Base-by-base conservation (phyloP, 1,140 invertebrate species). In the Zeugodacus cucurbitae region DNA sequence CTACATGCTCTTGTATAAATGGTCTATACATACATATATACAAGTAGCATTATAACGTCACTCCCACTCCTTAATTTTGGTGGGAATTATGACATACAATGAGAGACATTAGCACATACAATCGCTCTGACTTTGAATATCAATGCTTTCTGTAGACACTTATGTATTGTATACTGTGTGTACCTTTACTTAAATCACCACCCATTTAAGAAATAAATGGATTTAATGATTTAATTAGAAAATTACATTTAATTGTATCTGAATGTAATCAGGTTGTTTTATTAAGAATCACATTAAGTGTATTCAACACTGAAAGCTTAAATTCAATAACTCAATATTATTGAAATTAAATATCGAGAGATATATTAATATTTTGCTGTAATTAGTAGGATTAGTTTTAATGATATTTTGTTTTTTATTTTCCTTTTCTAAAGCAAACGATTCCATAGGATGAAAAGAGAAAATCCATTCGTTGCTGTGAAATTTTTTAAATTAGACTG, bases 171-270 rank as follows among this genome's bases (percentile, higher is more conserved):
- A 67, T 7, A 74, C 41, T n/a, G 20, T 37, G 34, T 74, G 34
- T 1, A 41, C 17, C 17, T 54, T 4, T 54, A 67, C 14, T 74
- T 41, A 86, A 54, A 86, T 86, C 20, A 44, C 82, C 44, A 58
- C 82, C 41, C 82, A 86, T 48, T 48, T 54, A 54, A 59, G 34
- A 26, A 11, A 26, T 86, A 29, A 44, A 86, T 86, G 22, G 58
- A 22, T 20, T 34, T 86, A 86, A 86, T 86, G 85, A 86, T 86
- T 86, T 86, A 86, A 86, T 86, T 86, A 86, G 29, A 59, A 86
- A 86, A 86, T 86, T 37, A 58, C 29, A 57, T 86, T 86, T 59
- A 54, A 86, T 86, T 86, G 29, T 22, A 6, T 59, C 59, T 59
- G 11, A 59, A 34, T 37, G 48, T 34, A 86, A 86, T 44, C 67